Evolutionary conservation across 2,113 vertebrate species (phyloP).

Genomic region (Zootoca vivipara): DNA sequence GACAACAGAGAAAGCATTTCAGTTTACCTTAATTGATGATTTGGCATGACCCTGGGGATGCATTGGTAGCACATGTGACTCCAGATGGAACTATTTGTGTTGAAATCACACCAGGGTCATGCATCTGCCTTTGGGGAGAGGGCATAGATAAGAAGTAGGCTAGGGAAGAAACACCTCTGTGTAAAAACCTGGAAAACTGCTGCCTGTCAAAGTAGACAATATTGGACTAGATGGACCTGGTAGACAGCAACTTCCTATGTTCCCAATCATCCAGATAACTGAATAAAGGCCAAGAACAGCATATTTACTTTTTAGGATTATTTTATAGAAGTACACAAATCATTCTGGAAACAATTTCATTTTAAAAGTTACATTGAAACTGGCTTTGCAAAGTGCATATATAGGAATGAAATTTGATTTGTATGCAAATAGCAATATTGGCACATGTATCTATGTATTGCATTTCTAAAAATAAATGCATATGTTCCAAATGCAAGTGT

Average conservation of each 20-base stretch:
- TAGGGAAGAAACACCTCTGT: not conserved
- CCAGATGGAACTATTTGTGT: not conserved
- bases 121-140: not conserved
- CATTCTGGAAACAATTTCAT: not conserved
- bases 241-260: not conserved
- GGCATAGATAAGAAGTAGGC: not conserved
- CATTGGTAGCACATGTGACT: not conserved
- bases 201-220: not conserved
- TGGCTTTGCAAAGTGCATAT: not conserved
- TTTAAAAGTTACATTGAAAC: not conserved
- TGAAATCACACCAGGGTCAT: not conserved
- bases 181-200: not conserved
- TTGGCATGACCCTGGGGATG: not conserved
- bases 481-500: conserved; percentile 12
- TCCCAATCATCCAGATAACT: not conserved
- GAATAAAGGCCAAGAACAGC: not conserved
- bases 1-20: not conserved
- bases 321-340: not conserved
- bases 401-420: not conserved
- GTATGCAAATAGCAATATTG: not conserved
- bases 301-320: not conserved
- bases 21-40: not conserved
- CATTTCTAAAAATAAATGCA: conserved; percentile 1
- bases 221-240: not conserved
- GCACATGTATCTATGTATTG: not conserved